Conservation (phyloP, 1,140 invertebrate species). For the Drosophila varians region DNA sequence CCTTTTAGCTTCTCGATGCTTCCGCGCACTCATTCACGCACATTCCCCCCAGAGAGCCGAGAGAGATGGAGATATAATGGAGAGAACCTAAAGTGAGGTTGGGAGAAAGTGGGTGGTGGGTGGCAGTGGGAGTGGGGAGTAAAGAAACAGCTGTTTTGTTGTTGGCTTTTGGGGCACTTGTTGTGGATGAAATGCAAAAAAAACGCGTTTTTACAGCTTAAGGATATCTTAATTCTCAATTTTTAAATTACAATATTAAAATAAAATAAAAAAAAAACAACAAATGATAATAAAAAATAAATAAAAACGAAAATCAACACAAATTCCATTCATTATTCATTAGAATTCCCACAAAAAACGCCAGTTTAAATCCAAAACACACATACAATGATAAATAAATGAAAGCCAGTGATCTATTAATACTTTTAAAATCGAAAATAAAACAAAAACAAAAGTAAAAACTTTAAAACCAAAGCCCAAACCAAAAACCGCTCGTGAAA, state of each 20-base stretch:
- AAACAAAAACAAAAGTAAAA: slow-evolving; percentile 2
- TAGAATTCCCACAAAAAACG: too few species aligned
- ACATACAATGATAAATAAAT: background rate
- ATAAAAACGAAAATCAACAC: too few species aligned
- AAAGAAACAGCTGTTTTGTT: slow-evolving; percentile 25
- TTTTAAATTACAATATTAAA: background rate
- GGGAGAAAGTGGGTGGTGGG: background rate
- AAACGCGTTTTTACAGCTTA: background rate
- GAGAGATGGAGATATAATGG: slow-evolving; percentile 3
- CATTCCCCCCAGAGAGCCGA: background rate
- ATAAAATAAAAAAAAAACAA: background rate
- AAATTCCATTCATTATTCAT: too few species aligned
- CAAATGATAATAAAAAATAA: background rate
- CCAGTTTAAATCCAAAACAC: too few species aligned
- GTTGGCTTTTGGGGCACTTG: slow-evolving; percentile 13
- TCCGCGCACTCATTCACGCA: slow-evolving; percentile 14
- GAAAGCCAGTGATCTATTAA: background rate
- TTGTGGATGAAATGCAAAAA: slow-evolving; percentile 1
- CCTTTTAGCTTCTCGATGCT: slow-evolving; percentile 50
- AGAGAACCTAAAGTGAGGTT: slow-evolving; percentile 7
- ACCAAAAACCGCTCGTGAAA: background rate
- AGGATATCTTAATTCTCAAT: too few species aligned
- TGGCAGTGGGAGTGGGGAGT: slow-evolving; percentile 4
- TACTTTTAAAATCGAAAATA: too few species aligned
- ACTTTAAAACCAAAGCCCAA: background rate